phyloP scores from a whole-genome alignment of 2,888 invertebrate species.

The Trachelus tabidus region DNA sequence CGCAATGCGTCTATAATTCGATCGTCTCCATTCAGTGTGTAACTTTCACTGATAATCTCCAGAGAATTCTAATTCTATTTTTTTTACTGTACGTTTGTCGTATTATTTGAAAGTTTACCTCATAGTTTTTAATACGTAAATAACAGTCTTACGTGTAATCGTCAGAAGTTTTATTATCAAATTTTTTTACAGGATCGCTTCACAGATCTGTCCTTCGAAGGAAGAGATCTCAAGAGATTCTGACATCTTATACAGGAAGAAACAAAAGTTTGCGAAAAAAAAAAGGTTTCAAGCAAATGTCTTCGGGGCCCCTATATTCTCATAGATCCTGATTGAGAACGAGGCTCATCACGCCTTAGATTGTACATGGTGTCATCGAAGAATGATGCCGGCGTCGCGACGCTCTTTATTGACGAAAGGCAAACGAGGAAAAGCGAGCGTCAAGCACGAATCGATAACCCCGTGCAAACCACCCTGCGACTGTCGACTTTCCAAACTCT shows the following conservation, averaged over 20 bases:
- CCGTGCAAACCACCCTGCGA: slow-evolving; percentile 21
- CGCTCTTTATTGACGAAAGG: slow-evolving; percentile 38
- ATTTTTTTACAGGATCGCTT: neutral
- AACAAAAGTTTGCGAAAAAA: neutral
- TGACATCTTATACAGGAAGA: neutral
- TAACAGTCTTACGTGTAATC: neutral
- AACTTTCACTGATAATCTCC: neutral
- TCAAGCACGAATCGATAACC: slow-evolving; percentile 46
- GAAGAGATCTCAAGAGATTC: neutral
- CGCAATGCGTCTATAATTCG: neutral
- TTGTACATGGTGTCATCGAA: neutral
- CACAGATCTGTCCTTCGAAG: neutral
- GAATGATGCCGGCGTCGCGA: slow-evolving; percentile 28
- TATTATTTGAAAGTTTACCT: neutral
- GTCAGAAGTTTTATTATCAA: neutral
- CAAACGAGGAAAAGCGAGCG: slow-evolving; percentile 36
- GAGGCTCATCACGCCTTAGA: neutral
- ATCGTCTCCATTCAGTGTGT: neutral
- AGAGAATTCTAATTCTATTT: neutral
- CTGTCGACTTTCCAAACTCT: slow-evolving; percentile 31
- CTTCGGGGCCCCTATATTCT: neutral
- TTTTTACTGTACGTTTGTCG: neutral
- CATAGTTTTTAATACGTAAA: neutral
- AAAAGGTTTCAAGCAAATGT: neutral
- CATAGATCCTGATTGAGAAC: neutral